These are phyloP conservation scores for Protodeltote pygarga DNA, from an alignment of 2,888 invertebrate genomes.

Conservation along the genomic window DNA sequence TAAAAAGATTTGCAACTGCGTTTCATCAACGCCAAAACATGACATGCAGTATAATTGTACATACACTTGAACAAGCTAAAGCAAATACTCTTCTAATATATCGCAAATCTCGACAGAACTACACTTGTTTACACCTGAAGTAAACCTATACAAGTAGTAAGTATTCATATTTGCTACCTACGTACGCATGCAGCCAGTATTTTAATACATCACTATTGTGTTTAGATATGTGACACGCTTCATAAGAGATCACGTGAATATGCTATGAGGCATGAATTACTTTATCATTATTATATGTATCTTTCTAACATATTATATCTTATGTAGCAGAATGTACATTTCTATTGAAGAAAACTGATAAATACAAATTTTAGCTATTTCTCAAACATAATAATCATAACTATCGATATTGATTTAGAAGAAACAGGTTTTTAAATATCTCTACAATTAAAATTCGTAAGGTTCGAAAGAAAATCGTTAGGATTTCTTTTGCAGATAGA, in stretches of 20 bases:
- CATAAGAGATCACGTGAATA: conserved; percentile 64
- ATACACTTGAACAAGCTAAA: conserved; percentile 12
- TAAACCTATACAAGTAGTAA: conserved; percentile 14
- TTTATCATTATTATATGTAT: conserved; percentile 21
- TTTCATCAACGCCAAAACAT: conserved; percentile 7
- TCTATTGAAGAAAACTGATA: no score
- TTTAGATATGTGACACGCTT: conserved; percentile 62
- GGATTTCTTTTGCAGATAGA: no score
- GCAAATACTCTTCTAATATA: conserved; percentile 12
- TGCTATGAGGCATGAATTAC: conserved; percentile 61
- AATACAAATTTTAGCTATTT: no score
- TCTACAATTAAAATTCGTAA: no score
- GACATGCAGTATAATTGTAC: conserved; percentile 1
- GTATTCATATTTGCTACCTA: neutral
- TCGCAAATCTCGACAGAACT: conserved; percentile 15
- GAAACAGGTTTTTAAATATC: no score
- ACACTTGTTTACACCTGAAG: conserved; percentile 29
- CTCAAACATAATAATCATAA: no score
- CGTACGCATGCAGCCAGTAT: conserved; percentile 20
- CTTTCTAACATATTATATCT: neutral
- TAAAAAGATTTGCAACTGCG: neutral
- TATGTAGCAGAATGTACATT: neutral
- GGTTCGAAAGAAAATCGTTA: no score
- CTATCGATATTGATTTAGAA: no score
- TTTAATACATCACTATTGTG: conserved; percentile 40